These are phyloP conservation scores for Scaptomyza graminum DNA, from an alignment of 1,140 invertebrate genomes.

Conservation along the genomic window DNA sequence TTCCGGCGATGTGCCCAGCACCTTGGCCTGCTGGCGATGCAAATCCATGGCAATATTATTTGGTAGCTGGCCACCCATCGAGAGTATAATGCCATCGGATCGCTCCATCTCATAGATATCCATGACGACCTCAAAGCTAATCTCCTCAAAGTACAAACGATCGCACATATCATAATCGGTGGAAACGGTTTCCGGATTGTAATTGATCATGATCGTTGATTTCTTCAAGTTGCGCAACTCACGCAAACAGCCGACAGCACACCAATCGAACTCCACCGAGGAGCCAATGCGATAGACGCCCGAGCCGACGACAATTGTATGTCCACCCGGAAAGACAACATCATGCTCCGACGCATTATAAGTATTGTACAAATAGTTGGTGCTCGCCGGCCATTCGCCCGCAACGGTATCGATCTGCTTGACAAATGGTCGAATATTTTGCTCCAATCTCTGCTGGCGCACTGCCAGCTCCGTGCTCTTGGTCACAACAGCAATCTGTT, in stretches of 20 bases:
- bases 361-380: constrained; percentile 99
- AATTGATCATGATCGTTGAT: constrained; percentile 99
- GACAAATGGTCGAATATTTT: constrained; percentile 92
- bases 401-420: constrained; percentile 99
- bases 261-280: constrained; percentile 99
- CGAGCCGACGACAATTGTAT: constrained; percentile 95
- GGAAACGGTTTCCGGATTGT: constrained; percentile 99
- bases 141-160: constrained; percentile 99
- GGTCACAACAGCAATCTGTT: constrained; percentile 95
- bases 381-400: constrained; percentile 99
- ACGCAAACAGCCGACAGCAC: constrained; percentile 97
- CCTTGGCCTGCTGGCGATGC: constrained; percentile 91
- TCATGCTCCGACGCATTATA: constrained; percentile 97
- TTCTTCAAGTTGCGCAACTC: constrained; percentile 93
- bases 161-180: constrained; percentile 99
- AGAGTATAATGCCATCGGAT: constrained; percentile 97
- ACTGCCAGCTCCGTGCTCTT: constrained; percentile 94
- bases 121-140: constrained; percentile 99
- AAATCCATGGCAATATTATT: constrained; percentile 99
- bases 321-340: constrained; percentile 91
- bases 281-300: constrained; percentile 99
- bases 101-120: constrained; percentile 98
- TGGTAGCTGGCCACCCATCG: constrained; percentile 99
- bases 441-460: constrained; percentile 89
- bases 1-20: constrained; percentile 97